Percentiles rank a stretch among this genome's conserved stretches.
phyloP scores from a whole-genome alignment of 2,797 vertebrate genomes.

The Sebastes trivittatus region DNA sequence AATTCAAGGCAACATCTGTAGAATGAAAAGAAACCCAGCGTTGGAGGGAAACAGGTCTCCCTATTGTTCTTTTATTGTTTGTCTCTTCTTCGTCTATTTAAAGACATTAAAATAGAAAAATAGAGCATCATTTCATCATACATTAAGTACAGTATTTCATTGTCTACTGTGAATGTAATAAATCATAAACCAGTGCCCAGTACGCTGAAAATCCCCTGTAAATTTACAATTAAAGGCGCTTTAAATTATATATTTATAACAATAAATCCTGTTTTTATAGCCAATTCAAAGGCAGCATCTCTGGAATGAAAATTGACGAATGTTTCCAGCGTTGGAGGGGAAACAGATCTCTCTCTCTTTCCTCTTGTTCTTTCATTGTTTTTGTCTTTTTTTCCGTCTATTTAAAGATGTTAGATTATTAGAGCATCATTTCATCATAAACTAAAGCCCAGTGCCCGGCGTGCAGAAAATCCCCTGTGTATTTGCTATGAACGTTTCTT shows the following conservation, averaged over 20 bases:
- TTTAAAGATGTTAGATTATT: not conserved
- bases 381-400: not conserved
- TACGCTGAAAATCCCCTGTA: conserved; percentile 41
- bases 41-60: not conserved
- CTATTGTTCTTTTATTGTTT: not conserved
- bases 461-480: conserved; percentile 48
- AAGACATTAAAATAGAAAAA: not conserved
- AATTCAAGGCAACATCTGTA: not conserved
- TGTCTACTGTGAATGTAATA: conserved; percentile 15
- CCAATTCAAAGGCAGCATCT: not conserved
- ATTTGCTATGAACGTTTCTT: conserved; percentile 47
- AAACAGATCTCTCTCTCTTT: not conserved
- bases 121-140: conserved; percentile 7
- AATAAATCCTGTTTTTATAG: not conserved
- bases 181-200: conserved; percentile 5
- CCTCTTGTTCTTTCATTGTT: not conserved
- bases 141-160: conserved; percentile 18
- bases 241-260: not conserved
- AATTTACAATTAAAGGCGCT: conserved; percentile 47
- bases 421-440: conserved; percentile 5
- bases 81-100: not conserved
- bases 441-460: conserved; percentile 1
- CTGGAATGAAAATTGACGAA: not conserved
- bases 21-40: not conserved
- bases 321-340: not conserved